Evolutionary conservation across 2,888 invertebrate genomes (phyloP).

Genomic region (Sycophila texana): DNA sequence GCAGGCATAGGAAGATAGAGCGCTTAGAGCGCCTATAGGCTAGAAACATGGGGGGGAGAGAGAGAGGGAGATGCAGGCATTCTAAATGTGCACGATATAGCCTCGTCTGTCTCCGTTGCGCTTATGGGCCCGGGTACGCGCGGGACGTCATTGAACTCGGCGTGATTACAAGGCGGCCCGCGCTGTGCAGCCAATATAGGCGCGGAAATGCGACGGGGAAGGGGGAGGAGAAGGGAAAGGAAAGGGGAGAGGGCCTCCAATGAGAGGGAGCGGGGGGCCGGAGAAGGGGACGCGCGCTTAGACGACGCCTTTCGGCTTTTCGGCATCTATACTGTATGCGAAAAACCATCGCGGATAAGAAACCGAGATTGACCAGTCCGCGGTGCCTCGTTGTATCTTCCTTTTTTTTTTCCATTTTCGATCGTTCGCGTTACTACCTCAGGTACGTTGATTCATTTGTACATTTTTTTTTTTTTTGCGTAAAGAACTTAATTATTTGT

Average conservation of each 20-base stretch:
- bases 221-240: background rate
- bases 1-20: background rate
- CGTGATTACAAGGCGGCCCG: conserved; percentile 30
- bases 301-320: background rate
- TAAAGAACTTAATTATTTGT: too few relatives aligned
- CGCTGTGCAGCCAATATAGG: conserved; percentile 30
- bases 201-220: conserved; percentile 32
- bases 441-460: too few relatives aligned
- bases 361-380: too few relatives aligned
- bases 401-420: too few relatives aligned
- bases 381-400: too few relatives aligned
- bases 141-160: conserved; percentile 39
- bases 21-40: background rate
- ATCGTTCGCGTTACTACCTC: too few relatives aligned
- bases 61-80: conserved; percentile 16
- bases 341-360: too few relatives aligned
- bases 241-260: background rate
- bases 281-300: too few relatives aligned
- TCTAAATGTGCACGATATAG: background rate
- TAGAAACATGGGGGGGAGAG: conserved; percentile 9
- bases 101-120: background rate
- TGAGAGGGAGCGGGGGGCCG: background rate
- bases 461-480: too few relatives aligned
- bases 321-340: too few relatives aligned
- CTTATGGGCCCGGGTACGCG: conserved; percentile 18